Percentiles rank a stretch among this genome's conserved stretches.
Conservation (phyloP, 2,888 invertebrate genomes). For the Lasioglossum marginatum region DNA sequence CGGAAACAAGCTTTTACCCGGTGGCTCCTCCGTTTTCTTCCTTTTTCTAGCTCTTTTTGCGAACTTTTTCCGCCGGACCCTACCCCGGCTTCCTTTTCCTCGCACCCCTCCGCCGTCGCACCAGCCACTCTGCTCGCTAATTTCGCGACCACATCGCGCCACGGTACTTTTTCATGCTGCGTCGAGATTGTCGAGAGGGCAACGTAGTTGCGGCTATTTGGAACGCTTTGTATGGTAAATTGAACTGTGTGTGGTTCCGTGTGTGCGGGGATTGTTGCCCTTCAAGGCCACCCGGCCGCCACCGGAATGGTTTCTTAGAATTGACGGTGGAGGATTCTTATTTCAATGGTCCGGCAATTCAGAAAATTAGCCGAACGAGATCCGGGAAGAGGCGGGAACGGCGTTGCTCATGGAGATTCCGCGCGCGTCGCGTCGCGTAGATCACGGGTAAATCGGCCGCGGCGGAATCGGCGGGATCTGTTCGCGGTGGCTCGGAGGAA, state of each 20-base stretch:
- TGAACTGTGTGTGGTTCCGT: neutral
- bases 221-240: neutral
- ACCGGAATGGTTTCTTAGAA: neutral
- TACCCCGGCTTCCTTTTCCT: constrained; percentile 9
- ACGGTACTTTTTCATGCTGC: neutral
- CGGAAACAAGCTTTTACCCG: constrained; percentile 42
- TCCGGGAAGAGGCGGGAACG: neutral
- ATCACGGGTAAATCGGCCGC: neutral
- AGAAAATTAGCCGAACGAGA: too few species aligned
- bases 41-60: constrained; percentile 3
- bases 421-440: constrained; percentile 30
- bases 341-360: neutral
- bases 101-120: neutral
- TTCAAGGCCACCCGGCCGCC: neutral
- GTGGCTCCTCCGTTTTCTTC: constrained; percentile 7
- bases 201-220: neutral
- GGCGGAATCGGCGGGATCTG: neutral
- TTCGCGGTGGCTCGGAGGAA: constrained; percentile 62
- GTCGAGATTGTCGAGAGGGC: neutral
- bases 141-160: constrained; percentile 1
- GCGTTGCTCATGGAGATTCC: constrained; percentile 18
- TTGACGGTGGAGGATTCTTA: neutral
- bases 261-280: neutral
- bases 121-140: constrained; percentile 7
- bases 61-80: constrained; percentile 22